These are phyloP conservation scores for Troides aeacus DNA, from an alignment of 2,888 invertebrate species.

Conservation along the genomic window DNA sequence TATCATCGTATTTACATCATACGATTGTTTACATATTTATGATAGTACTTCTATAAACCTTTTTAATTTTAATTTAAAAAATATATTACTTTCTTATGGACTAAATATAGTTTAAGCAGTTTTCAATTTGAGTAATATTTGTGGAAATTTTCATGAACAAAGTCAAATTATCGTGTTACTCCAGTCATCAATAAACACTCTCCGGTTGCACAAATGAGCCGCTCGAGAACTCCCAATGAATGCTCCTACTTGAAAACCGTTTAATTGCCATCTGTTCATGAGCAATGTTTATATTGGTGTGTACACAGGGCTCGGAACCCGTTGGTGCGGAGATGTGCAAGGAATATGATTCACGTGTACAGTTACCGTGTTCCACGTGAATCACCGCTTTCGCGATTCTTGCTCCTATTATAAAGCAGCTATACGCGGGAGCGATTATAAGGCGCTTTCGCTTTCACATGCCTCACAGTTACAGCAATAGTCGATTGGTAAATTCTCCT, in stretches of 20 bases:
- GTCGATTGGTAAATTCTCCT: constrained; percentile 9
- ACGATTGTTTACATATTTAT: no score
- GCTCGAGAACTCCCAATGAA: constrained; percentile 26
- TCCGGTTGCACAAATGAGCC: constrained; percentile 20
- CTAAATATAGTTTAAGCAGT: background rate
- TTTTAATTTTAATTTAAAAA: no score
- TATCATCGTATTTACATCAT: no score
- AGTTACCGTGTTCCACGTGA: constrained; percentile 54
- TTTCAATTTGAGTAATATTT: constrained; percentile 20
- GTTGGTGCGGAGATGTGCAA: constrained; percentile 37
- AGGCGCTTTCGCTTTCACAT: constrained; percentile 39
- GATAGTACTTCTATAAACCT: no score
- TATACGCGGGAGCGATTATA: constrained; percentile 34
- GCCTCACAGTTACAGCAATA: constrained; percentile 17
- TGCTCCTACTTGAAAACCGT: constrained; percentile 26
- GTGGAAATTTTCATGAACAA: constrained; percentile 27
- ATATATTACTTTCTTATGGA: no score
- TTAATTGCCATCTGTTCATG: constrained; percentile 29
- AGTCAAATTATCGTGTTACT: constrained; percentile 23
- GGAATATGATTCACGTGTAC: constrained; percentile 40
- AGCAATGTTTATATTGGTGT: constrained; percentile 31
- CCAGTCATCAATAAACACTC: constrained; percentile 12
- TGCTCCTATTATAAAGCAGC: constrained; percentile 31
- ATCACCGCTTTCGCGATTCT: constrained; percentile 67
- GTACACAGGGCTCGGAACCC: constrained; percentile 10